These are phyloP conservation scores for Tenrec ecaudatus DNA, from an alignment of 2,113 vertebrate genomes.

Conservation along the genomic window DNA sequence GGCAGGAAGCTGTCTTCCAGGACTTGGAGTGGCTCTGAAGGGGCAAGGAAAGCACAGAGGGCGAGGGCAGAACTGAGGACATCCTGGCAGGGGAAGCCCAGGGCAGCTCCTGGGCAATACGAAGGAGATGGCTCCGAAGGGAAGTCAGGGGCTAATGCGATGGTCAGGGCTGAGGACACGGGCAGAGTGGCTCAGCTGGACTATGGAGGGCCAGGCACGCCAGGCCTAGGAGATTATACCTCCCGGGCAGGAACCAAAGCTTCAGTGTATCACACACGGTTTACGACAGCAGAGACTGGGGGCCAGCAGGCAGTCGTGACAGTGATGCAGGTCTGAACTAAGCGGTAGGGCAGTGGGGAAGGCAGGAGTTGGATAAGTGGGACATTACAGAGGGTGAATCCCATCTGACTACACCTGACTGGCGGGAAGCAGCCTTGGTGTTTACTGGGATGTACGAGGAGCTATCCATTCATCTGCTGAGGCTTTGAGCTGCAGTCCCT, in stretches of 20 bases:
- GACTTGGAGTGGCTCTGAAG: not conserved
- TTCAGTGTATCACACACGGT: not conserved
- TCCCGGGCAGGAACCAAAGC: not conserved
- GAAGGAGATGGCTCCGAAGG: too few species aligned
- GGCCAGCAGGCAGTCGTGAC: not conserved
- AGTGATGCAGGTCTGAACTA: not conserved
- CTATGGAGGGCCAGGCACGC: fast-evolving
- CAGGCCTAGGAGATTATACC: not conserved
- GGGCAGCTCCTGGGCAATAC: not conserved
- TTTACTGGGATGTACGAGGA: too few species aligned
- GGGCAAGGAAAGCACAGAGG: not conserved
- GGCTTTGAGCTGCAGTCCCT: too few species aligned
- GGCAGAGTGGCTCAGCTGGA: not conserved
- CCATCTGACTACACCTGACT: fast-evolving
- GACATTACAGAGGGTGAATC: not conserved
- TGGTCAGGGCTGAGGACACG: not conserved
- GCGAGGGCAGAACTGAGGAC: not conserved
- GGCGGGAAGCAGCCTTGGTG: not conserved
- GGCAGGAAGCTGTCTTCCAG: not conserved
- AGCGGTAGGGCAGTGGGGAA: not conserved
- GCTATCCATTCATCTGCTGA: too few species aligned
- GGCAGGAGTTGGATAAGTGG: not conserved
- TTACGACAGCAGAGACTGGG: not conserved
- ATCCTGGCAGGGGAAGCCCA: not conserved
- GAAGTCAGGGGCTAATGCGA: too few species aligned